Base-by-base conservation (phyloP, 2,888 invertebrate genomes). In the Platynereis dumerilii region DNA sequence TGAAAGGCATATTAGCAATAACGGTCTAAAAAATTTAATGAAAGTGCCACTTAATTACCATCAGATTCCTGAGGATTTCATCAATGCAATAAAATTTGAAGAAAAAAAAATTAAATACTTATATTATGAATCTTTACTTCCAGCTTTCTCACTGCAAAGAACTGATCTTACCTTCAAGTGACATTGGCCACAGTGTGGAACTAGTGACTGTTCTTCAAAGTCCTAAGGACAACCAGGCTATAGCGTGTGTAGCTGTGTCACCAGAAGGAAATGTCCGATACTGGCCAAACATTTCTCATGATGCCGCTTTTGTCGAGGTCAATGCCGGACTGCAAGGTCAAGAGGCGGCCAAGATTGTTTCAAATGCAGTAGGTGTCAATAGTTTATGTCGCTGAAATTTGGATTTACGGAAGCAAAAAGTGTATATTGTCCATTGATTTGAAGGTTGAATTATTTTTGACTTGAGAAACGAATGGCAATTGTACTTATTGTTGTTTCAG, bases 181-280 rank as follows among this genome's bases (percentile, higher is more conserved):
- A 96, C 83, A 87, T 96, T 20, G 92, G 93, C 0, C 96, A 96
- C 82, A 80, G 79, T 71, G 83, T 85, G 5, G 79, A 80, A 24
- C 71, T 85, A 27, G 83, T 85, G 7, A 90, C 92, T 77, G 92
- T 96, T 0, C 91, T 94, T 66, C 87, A 94, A 20, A 90, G 93
- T 0, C 89, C 90, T 28, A 65, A 65, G 17, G 79, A 80, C 29
- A 65, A 64, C 27, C 77, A 77, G 58, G 72, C 78, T 22, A 75
- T 77, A n/a, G 76, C 79, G 12, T 82, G 82, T 70, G 70, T 96
- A 74, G 94, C 95, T 20, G 93, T 94, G 0, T 95, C 96, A 0
- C 95, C 96, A 0, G 96, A 96, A 80, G 96, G 96, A 42, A 89
- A 91, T 58, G 91, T 94, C 0, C 89, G 96, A n/a, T 96, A 91